Evolutionary conservation across 2,113 vertebrate species (phyloP), one percentile per base, ranked within the genome.

Genomic region (Chitala chitala): DNA sequence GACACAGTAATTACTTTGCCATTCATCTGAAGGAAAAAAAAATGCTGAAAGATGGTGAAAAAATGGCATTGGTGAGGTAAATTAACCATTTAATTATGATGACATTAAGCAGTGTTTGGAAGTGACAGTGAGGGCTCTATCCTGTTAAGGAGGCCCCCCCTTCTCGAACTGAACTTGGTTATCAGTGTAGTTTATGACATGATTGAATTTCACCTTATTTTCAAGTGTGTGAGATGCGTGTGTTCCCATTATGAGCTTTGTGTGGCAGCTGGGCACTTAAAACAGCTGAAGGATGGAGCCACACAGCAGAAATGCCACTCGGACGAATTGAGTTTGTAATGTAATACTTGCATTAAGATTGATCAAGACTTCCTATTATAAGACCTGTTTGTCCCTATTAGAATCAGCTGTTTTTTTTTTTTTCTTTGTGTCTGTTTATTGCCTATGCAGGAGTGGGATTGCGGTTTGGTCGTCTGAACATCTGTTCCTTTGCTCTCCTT

Each of bases 281-380:
- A 85, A 87, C 84, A 86, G 82, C 50, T 78, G 78, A 59, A 76
- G 82, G 81, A 79, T 81, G 75, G 84, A 86, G 84, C 78, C 86
- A 82, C 77, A 48, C 74, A 79, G 79, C 84, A 80, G 80, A 84
- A 86, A 76, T 75, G 72, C 78, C 59, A 75, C 79, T 36, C 26
- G 51, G n/a, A 63, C 80, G 85, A 89, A 89, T 85, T 86, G 80
- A 82, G 88, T 89, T 88, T 87, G 86, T 84, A 86, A 88, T 87
- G 78, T 78, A 86, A 88, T 84, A 84, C 83, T 56, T 77, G 81
- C 76, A 75, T 78, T 75, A 78, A 82, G 77, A 86, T 86, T 75
- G 84, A 87, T 86, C 76, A 78, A 81, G 81, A 83, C 75, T 74
- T 78, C 80, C 85, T 26, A 63, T 74, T 72, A 64, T 42, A 54